Base-by-base conservation (phyloP, 2,888 invertebrate genomes). In the Phaonia tiefii region DNA sequence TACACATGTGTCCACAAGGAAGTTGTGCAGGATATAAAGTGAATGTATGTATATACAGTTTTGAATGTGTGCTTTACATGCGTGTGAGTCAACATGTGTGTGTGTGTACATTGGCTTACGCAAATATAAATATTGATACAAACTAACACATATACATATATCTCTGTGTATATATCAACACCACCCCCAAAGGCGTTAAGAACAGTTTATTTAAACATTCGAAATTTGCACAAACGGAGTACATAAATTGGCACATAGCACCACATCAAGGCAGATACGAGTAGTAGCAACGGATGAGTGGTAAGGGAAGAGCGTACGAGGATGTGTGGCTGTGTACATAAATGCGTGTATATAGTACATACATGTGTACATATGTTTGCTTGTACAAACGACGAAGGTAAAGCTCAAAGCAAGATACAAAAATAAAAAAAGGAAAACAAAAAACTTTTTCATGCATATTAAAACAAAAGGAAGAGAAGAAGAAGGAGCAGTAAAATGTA, bases 381-480 rank as follows among this genome's bases (percentile, higher is more conserved):
- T n/a, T n/a, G 2, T 22, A 25, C 20, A 22, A 2, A 4, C 54
- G 13, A 25, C 54, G 54, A 54, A 54, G 54, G 54, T 54, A 11
- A 22, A 54, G 25, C 20, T 13, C 5, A 54, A 54, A 54, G 54
- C 54, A 54, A 11, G 11, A 13, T 44, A 13, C 2, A 44, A 44
- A 54, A 54, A 54, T 54, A 25, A 54, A 54, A 11, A 54, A 54
- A 54, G 25, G 22, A 22, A 51, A 20, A 25, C 25, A 44, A n/a
- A 44, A 54, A 54, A 54, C 54, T 22, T 51, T 51, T 51, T 31
- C 31, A 31, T 3, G 31, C 31, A 8, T 31, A n/a, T n/a, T n/a
- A n/a, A n/a, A 5, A 31, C 31, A 31, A 31, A 31, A 31, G 8
- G 31, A 8, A 3, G 8, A 8, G 31, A 8, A 3, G 8, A 31